These are phyloP conservation scores for Amblyornis subalaris DNA, from an alignment of 2,113 vertebrate genomes.

Conservation along the genomic window DNA sequence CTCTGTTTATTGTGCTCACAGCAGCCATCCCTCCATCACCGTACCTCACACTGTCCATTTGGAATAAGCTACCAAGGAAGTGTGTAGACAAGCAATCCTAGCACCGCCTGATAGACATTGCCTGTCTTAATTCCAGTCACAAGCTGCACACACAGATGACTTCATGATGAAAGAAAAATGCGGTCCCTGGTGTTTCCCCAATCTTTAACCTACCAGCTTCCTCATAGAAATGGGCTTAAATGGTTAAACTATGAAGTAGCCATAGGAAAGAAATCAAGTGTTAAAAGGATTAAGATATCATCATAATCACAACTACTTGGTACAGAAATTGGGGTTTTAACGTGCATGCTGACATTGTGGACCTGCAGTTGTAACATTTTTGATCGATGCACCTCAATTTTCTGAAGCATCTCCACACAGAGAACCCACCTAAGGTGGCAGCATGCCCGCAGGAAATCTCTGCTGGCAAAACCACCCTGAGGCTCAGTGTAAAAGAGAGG, in stretches of 20 bases:
- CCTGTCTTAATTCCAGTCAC: background rate
- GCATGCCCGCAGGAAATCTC: background rate
- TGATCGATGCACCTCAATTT: background rate
- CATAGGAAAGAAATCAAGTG: background rate
- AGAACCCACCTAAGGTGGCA: background rate
- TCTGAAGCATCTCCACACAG: background rate
- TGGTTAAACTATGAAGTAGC: background rate
- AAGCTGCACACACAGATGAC: background rate
- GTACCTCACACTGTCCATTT: fast-evolving
- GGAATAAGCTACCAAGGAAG: background rate
- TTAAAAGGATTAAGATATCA: background rate
- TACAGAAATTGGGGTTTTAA: background rate
- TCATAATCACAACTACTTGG: background rate
- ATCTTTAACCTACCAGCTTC: background rate
- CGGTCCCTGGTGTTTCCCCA: background rate
- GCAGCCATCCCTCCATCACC: background rate
- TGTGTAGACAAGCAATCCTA: background rate
- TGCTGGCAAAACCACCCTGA: background rate
- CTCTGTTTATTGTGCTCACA: background rate
- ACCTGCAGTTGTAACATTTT: background rate
- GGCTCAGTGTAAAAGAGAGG: background rate
- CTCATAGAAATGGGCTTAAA: background rate
- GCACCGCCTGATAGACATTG: background rate
- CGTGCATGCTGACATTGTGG: fast-evolving
- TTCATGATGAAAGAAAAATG: background rate